A percentile compares a stretch with the other conserved stretches of the same genome.
phyloP scores from a whole-genome alignment of 2,113 vertebrate genomes.

The Actinemys pallida region DNA sequence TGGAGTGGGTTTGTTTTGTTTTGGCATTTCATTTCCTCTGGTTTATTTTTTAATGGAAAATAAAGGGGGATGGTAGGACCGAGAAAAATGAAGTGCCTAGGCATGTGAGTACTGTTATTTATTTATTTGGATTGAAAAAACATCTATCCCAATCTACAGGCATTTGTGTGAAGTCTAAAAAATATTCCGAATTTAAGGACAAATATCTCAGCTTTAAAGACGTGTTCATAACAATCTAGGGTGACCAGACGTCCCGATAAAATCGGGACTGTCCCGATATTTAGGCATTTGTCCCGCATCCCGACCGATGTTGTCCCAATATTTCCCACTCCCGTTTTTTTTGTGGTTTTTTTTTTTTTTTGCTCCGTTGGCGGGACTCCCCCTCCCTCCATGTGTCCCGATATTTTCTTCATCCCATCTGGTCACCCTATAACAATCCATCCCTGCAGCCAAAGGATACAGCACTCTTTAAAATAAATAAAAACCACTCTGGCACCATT shows the following conservation, averaged over 20 bases:
- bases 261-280: no score
- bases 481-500: no score
- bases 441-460: no score
- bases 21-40: background rate
- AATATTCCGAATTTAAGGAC: background rate
- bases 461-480: no score
- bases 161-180: background rate
- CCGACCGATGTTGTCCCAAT: no score
- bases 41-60: background rate
- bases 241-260: no score
- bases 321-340: no score
- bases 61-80: background rate
- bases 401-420: no score
- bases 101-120: background rate
- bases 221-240: background rate
- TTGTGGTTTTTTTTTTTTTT: no score
- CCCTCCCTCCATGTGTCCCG: no score
- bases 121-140: background rate
- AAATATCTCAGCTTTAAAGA: background rate
- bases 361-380: no score
- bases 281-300: no score
- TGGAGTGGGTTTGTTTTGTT: background rate
- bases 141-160: background rate
- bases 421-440: background rate
- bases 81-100: background rate